Evolutionary conservation across 2,888 invertebrate genomes (phyloP).

Genomic region (Caenorhabditis panamensis): DNA sequence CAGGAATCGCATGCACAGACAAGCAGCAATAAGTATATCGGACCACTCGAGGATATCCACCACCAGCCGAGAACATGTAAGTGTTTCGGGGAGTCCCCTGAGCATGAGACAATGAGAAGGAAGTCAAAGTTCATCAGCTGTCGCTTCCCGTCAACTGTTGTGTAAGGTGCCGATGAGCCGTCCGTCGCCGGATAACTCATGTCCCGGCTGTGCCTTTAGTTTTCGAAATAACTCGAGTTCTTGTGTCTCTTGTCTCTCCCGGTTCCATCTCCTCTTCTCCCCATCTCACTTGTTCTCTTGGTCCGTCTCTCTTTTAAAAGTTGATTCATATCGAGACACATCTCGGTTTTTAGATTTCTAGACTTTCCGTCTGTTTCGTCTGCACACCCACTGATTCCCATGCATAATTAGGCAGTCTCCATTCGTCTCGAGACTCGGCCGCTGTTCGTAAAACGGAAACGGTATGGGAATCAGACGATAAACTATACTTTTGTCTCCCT

Average conservation of each 20-base stretch:
- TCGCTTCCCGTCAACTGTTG: conserved; percentile 31
- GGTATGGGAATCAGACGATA: conserved; percentile 1
- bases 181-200: conserved; percentile 32
- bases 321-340: not conserved
- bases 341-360: not conserved
- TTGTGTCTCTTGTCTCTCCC: not conserved
- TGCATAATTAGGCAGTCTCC: conserved; percentile 19
- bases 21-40: conserved; percentile 7
- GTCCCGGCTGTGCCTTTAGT: conserved; percentile 18
- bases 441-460: conserved; percentile 20
- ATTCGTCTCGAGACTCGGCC: conserved; percentile 11
- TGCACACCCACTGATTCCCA: conserved; percentile 35
- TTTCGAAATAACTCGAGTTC: conserved; percentile 35
- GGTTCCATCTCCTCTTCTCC: not conserved
- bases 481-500: not conserved
- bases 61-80: conserved; percentile 9
- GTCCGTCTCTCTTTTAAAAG: not conserved
- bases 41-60: conserved; percentile 12
- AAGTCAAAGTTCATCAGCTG: conserved; percentile 58
- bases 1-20: conserved; percentile 16
- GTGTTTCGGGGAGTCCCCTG: not conserved
- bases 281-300: not conserved
- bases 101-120: conserved; percentile 1
- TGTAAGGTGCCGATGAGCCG: conserved; percentile 29
- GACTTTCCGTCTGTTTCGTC: too few species aligned